Evolutionary conservation across 1,140 invertebrate genomes (phyloP).

Genomic region (Dendroctonus ponderosae): DNA sequence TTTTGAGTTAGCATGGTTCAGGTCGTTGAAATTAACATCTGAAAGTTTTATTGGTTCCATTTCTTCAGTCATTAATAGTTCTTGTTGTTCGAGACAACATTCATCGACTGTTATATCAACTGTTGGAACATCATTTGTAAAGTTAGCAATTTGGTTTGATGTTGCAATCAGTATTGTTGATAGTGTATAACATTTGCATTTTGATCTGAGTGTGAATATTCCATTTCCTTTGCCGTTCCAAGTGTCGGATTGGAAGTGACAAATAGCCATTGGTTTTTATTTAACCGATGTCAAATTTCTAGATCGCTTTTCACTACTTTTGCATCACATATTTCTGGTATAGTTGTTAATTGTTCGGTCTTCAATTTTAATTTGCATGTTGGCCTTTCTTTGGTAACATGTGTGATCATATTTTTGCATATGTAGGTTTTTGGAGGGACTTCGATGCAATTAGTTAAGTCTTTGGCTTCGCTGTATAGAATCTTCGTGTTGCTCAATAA

Average conservation of each 20-base stretch:
- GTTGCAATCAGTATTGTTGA: constrained; percentile 13
- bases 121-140: constrained; percentile 16
- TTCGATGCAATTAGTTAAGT: constrained; percentile 8
- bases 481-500: constrained; percentile 20
- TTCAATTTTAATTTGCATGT: constrained; percentile 2
- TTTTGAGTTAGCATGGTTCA: constrained; percentile 6
- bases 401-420: constrained; percentile 1
- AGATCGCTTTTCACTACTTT: constrained; percentile 4
- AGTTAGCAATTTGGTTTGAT: constrained; percentile 15
- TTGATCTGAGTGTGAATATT: constrained; percentile 8
- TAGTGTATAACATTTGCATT: constrained; percentile 29
- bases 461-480: constrained; percentile 12
- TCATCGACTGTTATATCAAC: constrained; percentile 24
- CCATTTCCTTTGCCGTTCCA: constrained; percentile 12
- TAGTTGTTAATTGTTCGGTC: not conserved
- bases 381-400: constrained; percentile 6
- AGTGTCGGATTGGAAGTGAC: not conserved
- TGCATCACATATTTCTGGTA: constrained; percentile 4
- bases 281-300: constrained; percentile 16
- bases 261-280: constrained; percentile 16
- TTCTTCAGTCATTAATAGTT: not conserved
- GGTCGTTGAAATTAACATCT: constrained; percentile 14
- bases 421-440: not conserved
- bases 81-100: constrained; percentile 2
- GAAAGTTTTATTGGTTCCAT: constrained; percentile 15